Evolutionary conservation across 2,113 vertebrate genomes (phyloP), one percentile per base, ranked within the genome.

Genomic region (Podarcis raffonei): DNA sequence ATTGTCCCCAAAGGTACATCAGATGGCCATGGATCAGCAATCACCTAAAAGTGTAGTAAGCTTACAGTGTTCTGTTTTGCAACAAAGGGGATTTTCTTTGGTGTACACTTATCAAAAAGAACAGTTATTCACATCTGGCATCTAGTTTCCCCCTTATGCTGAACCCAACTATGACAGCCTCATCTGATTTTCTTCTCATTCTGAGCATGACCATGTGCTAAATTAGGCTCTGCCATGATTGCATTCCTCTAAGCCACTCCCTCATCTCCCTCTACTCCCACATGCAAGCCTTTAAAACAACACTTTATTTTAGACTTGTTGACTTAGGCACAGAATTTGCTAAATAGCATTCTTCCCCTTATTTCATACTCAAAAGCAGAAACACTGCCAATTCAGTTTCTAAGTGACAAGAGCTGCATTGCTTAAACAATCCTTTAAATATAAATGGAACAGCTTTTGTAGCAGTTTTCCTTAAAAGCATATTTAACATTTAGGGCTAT

Each of bases 371-470:
- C 37, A 85, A 35, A 13, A 65, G 68, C 84, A 76, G 20, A 0
- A 86, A n/a, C 35, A 22, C 6, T 48, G 48, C 2, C 9, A 72
- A 27, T 85, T 74, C 71, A 37, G 16, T 91, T 1, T 68, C 39
- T n/a, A 91, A 94, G 48, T 42, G 32, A 3, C 0, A 5, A 30
- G 11, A 11, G 59, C 87, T 42, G 1, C 3, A 86, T 0, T n/a
- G 7, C 72, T 91, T 72, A 92, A 90, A 83, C 5, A 86, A 5
- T 48, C 30, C 7, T 1, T 18, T 6, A 89, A 83, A 78, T 86
- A 89, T 83, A 81, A 89, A 59, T 39, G 53, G 39, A 93, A 32
- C 2, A 82, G 30, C 27, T 32, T 11, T 68, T n/a, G 53, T 1
- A 84, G 13, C 83, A 86, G 23, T 81, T 88, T 53, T 0, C 88